Evolutionary conservation across 2,113 vertebrate genomes (phyloP).

Genomic region (Typhlomys cinereus): DNA sequence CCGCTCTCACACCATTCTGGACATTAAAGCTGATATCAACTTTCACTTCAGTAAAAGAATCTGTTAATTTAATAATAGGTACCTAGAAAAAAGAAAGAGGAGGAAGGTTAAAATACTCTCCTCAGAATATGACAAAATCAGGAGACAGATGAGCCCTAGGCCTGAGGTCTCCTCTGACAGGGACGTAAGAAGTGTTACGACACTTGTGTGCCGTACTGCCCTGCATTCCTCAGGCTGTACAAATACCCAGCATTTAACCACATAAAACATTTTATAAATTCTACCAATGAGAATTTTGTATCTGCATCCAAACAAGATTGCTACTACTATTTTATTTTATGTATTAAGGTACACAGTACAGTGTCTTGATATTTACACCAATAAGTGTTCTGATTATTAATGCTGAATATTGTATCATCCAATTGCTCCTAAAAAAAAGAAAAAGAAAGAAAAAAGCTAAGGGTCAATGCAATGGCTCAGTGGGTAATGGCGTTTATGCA

Average conservation of each 20-base stretch:
- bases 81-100: conserved; percentile 88
- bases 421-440: not conserved
- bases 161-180: not conserved
- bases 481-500: too few species aligned
- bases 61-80: conserved; percentile 98
- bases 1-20: conserved; percentile 96
- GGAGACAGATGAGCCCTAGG: not conserved
- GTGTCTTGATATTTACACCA: not conserved
- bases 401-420: too few species aligned
- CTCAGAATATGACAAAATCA: not conserved
- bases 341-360: not conserved
- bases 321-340: not conserved
- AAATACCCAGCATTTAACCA: not conserved
- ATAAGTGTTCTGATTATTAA: not conserved
- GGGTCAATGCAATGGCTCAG: too few species aligned
- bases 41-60: conserved; percentile 98
- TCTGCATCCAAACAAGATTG: not conserved
- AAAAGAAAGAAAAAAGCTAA: not conserved
- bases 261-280: not conserved
- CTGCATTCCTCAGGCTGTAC: too few species aligned
- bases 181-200: not conserved
- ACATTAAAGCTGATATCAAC: conserved; percentile 99
- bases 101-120: not conserved
- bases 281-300: not conserved
- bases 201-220: fast-evolving